Evolutionary conservation across 2,888 invertebrate genomes (phyloP), one percentile per base, ranked within the genome.

Genomic region (Monoplex corrugatus): DNA sequence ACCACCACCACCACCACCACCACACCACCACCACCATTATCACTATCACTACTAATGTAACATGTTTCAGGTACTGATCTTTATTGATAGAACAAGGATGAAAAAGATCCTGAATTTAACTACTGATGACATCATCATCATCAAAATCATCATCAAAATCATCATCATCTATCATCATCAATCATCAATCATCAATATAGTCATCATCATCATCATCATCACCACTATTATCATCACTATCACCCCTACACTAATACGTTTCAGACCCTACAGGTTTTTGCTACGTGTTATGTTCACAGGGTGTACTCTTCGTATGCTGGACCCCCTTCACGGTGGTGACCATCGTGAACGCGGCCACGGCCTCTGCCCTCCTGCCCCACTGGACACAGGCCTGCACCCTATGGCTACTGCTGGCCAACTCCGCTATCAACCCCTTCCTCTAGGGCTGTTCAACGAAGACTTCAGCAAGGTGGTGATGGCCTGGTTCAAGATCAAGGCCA

Each of bases 231-330:
- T n/a, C 32, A 28, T n/a, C 23, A 28, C 23, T 68, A 68, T 35
- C 10, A 16, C n/a, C 57, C 2, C 16, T 16, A n/a, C 38, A 10
- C 16, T 23, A 84, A 38, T 5, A 38, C 32, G 13, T 40, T n/a
- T 32, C 32, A n/a, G n/a, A n/a, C n/a, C 38, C 35, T 85, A 19
- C 38, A 6, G 50, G 0, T 84, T 28, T 44, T 85, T n/a, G n/a
- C 8, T 44, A 19, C 16, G 10, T 63, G 8, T 63, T 63, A 5
- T 43, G 16, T 40, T 57, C 35, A 1, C 92, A 94, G 35, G 92
- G 93, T 8, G 87, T 94, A 16, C 93, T 93, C n/a, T 93, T 94
- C 78, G 83, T 94, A 0, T 94, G 93, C 86, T 94, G 93, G 93
- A 93, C 94, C 16, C 94, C 93, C 2, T 91, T 92, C 19, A 93